Percentiles rank a stretch among this genome's conserved stretches.
Conservation (phyloP, 2,797 vertebrate species). For the Lepidocolaptes lacrymiger region DNA sequence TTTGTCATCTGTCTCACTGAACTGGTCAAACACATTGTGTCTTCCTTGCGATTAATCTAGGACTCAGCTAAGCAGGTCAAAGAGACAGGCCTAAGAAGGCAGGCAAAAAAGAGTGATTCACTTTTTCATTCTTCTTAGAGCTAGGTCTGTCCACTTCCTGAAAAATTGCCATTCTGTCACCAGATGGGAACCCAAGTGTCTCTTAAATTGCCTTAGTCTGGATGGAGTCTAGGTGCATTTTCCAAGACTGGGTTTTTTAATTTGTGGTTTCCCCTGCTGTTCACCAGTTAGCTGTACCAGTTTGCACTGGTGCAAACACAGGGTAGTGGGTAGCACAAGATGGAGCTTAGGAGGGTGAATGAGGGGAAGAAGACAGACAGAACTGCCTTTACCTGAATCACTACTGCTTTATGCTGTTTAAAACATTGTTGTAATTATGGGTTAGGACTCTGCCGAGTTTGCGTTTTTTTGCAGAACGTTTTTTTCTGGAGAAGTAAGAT, state of each 20-base stretch:
- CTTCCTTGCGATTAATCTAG: neutral
- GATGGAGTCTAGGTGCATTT: neutral
- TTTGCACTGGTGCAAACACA: neutral
- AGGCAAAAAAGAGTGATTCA: neutral
- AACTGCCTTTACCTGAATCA: neutral
- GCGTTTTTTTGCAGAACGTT: neutral
- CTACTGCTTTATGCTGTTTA: neutral
- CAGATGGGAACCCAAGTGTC: neutral
- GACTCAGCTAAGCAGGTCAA: neutral
- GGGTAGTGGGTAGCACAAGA: rapidly evolving
- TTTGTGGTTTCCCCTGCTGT: rapidly evolving
- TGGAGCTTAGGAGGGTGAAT: neutral
- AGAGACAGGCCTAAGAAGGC: neutral
- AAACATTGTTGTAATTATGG: neutral
- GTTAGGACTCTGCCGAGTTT: neutral
- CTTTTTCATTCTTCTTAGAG: neutral
- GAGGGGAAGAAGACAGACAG: neutral
- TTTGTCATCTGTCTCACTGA: neutral
- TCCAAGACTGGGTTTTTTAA: neutral
- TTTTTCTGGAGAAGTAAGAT: neutral
- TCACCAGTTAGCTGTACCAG: neutral
- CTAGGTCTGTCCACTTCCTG: neutral
- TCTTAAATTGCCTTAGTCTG: neutral
- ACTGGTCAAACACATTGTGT: neutral
- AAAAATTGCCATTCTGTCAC: neutral